Evolutionary conservation across 2,797 vertebrate species (phyloP).

Genomic region (Centropyge bicolor): DNA sequence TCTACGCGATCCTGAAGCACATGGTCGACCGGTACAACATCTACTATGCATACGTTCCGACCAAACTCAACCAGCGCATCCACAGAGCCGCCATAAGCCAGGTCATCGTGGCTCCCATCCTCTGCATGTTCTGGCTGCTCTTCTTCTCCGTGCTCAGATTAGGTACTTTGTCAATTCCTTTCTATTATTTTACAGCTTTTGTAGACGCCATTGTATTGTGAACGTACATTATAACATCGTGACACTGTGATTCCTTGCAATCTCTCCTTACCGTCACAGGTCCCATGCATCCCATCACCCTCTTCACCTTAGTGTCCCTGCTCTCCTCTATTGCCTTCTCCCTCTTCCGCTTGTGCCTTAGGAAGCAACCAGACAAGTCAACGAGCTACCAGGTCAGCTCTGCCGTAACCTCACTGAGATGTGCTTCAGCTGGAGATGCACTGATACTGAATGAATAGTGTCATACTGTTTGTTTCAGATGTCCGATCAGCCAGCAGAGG

Average conservation of each 20-base stretch:
- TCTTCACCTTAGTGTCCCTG: slow-evolving; percentile 91
- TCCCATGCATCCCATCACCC: slow-evolving; percentile 88
- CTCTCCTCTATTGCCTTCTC: slow-evolving; percentile 87
- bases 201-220: neutral
- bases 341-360: slow-evolving; percentile 89
- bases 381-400: slow-evolving; percentile 90
- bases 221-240: neutral
- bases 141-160: slow-evolving; percentile 96
- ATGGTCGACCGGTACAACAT: slow-evolving; percentile 98
- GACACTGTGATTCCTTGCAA: neutral
- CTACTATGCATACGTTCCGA: slow-evolving; percentile 96
- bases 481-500: slow-evolving; percentile 90
- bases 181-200: neutral
- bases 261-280: slow-evolving; percentile 81
- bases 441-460: neutral
- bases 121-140: slow-evolving; percentile 97
- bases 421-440: neutral
- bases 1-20: slow-evolving; percentile 96
- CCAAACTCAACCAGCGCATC: slow-evolving; percentile 93
- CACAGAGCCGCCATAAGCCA: slow-evolving; percentile 93
- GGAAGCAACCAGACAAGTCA: slow-evolving; percentile 88
- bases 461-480: slow-evolving; percentile 80
- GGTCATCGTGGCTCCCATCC: slow-evolving; percentile 92
- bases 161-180: slow-evolving; percentile 79
- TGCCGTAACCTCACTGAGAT: neutral